Conservation (phyloP, 1,140 invertebrate species). For the Acarapis woodi region DNA sequence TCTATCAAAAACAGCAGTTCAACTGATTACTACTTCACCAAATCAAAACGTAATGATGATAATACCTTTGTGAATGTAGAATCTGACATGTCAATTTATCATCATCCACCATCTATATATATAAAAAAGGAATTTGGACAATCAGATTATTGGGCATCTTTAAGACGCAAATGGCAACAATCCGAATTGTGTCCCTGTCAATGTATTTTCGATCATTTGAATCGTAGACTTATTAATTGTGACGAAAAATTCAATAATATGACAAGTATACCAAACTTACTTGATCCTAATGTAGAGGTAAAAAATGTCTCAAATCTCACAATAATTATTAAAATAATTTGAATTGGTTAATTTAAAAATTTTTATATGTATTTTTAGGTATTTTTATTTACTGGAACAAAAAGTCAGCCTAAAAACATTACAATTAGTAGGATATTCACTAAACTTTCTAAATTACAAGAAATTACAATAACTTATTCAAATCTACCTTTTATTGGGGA, state of each 20-base stretch:
- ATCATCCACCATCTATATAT: no score
- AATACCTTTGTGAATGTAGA: no score
- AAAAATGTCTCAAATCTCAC: no score
- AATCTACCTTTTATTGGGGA: slow-evolving; percentile 43
- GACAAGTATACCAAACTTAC: background rate
- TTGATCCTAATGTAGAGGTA: no score
- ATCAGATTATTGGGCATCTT: no score
- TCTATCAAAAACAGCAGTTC: no score
- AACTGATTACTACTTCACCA: no score
- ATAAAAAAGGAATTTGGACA: no score
- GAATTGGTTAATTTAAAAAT: background rate
- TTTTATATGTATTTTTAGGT: slow-evolving; percentile 21
- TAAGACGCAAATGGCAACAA: no score
- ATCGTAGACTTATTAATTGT: background rate
- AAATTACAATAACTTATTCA: slow-evolving; percentile 39
- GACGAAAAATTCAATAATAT: background rate
- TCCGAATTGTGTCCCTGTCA: background rate
- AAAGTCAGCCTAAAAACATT: slow-evolving; percentile 28
- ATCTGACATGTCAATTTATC: no score
- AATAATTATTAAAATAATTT: background rate
- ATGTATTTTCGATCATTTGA: background rate
- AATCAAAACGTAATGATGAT: no score
- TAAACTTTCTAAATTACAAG: slow-evolving; percentile 31
- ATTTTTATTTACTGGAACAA: slow-evolving; percentile 33
- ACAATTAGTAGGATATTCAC: slow-evolving; percentile 40